These are phyloP conservation scores for Palythoa grandis DNA, from an alignment of 92 coral and sea anemone species.

Conservation along the genomic window DNA sequence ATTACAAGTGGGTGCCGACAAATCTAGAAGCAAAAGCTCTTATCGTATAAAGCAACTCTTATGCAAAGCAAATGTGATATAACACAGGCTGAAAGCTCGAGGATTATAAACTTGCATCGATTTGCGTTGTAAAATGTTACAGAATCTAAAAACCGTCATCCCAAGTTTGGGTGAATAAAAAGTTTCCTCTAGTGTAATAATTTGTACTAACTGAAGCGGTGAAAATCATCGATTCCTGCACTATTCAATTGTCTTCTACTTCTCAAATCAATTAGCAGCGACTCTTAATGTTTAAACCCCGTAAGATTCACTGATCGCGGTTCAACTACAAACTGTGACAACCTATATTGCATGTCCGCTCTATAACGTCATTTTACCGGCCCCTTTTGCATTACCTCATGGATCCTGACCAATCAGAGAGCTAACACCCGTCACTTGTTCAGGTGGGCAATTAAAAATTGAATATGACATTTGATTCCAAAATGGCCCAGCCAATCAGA, in stretches of 20 bases:
- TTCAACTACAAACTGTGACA: slow-evolving; percentile 2
- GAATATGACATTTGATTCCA: slow-evolving; percentile 67
- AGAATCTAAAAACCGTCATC: too few species aligned
- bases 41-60: too few species aligned
- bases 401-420: slow-evolving; percentile 68
- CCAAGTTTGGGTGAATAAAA: background rate
- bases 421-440: slow-evolving; percentile 68
- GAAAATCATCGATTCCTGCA: background rate
- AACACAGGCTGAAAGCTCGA: too few species aligned
- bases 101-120: too few species aligned
- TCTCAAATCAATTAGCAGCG: slow-evolving; percentile 1
- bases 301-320: background rate
- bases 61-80: too few species aligned
- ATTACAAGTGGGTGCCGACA: too few species aligned
- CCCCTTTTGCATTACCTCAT: slow-evolving; percentile 80
- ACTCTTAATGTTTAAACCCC: background rate
- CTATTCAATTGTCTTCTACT: background rate
- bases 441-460: slow-evolving; percentile 75
- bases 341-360: slow-evolving; percentile 49
- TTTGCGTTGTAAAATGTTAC: too few species aligned
- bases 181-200: background rate
- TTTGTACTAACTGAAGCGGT: background rate
- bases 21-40: too few species aligned
- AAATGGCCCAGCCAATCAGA: slow-evolving; percentile 68
- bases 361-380: slow-evolving; percentile 73